phyloP scores from a whole-genome alignment of 2,113 vertebrate species.

The Microcebus griseorufus region DNA sequence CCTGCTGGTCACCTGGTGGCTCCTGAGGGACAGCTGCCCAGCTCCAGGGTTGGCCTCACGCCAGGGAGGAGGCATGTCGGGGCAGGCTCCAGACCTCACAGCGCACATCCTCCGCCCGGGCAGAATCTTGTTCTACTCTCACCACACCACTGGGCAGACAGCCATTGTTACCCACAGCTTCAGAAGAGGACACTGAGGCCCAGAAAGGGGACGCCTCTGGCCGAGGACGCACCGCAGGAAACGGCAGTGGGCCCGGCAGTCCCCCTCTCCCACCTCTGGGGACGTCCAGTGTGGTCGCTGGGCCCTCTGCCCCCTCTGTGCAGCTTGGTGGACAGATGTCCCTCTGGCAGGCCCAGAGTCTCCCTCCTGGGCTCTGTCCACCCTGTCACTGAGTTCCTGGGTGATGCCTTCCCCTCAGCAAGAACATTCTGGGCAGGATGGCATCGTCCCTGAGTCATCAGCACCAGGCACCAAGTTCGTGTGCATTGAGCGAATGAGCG shows the following conservation, averaged over 20 bases:
- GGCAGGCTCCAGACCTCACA: too few relatives aligned
- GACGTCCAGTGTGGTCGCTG: neutral
- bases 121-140: neutral
- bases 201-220: neutral
- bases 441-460: neutral
- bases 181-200: neutral
- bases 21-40: too few relatives aligned
- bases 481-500: neutral
- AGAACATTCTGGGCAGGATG: neutral
- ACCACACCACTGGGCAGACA: neutral
- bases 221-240: neutral
- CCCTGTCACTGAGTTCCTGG: neutral
- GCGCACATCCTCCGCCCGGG: too few relatives aligned
- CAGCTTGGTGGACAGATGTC: neutral
- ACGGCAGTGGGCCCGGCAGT: neutral
- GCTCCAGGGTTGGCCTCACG: too few relatives aligned
- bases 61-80: too few relatives aligned
- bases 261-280: neutral
- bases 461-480: neutral
- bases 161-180: neutral
- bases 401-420: neutral
- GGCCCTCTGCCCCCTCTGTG: neutral
- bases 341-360: neutral
- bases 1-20: too few relatives aligned
- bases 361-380: neutral